Evolutionary conservation across 2,113 vertebrate species (phyloP).

Genomic region (Odocoileus hemionus): DNA sequence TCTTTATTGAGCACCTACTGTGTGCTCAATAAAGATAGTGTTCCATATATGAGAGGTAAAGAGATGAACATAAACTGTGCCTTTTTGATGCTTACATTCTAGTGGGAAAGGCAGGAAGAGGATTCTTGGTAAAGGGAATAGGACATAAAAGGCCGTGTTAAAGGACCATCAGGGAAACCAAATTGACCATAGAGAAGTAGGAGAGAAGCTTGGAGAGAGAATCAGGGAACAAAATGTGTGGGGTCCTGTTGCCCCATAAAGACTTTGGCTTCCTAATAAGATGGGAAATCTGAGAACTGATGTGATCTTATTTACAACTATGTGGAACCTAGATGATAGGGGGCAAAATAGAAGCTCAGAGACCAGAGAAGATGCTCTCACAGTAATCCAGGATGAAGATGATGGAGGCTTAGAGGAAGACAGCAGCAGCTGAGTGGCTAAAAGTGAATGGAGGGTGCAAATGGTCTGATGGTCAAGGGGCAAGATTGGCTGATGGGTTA

Average conservation of each 20-base stretch:
- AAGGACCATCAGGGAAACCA: background rate
- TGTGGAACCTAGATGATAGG: background rate
- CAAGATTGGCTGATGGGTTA: background rate
- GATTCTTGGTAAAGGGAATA: background rate
- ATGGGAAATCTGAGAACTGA: background rate
- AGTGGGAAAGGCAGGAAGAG: background rate
- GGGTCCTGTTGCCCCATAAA: background rate
- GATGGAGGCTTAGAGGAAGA: background rate
- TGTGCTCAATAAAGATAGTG: background rate
- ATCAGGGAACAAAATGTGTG: background rate
- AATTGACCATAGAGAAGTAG: background rate
- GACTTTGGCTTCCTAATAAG: background rate
- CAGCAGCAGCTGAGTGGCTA: background rate
- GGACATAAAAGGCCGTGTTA: background rate
- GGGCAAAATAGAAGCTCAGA: background rate
- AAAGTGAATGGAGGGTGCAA: fast-evolving
- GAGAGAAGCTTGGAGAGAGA: background rate
- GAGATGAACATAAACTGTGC: background rate
- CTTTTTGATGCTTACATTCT: background rate
- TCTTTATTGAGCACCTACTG: background rate
- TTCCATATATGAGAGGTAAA: background rate
- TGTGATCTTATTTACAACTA: background rate
- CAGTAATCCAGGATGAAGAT: background rate
- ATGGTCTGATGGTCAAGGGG: background rate
- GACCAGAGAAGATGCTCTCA: background rate